Evolutionary conservation across 2,888 invertebrate species (phyloP).

Genomic region (Lottia gigantea): DNA sequence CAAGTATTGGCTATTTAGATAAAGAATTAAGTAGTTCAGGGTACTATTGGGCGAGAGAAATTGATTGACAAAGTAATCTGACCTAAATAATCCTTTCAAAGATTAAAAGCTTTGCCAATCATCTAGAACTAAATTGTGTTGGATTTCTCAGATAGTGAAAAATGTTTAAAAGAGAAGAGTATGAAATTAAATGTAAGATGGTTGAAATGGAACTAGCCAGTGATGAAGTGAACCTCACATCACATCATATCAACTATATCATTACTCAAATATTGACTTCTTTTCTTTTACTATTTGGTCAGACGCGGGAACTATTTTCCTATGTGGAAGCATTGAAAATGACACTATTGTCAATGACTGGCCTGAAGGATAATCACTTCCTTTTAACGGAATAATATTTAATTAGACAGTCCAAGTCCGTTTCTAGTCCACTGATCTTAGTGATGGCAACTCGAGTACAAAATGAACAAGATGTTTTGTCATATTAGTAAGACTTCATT

Average conservation of each 20-base stretch:
- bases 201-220: no score
- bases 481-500: constrained; percentile 8
- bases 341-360: constrained; percentile 3
- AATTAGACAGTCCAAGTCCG: constrained; percentile 1
- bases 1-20: no score
- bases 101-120: no score
- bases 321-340: constrained; percentile 1
- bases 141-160: no score
- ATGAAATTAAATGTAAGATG: no score
- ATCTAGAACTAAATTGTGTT: no score
- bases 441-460: not conserved
- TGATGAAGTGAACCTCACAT: no score
- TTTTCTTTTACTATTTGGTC: not conserved
- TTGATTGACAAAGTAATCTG: no score
- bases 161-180: no score
- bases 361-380: constrained; percentile 9
- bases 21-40: no score
- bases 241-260: not conserved
- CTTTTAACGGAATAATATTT: not conserved
- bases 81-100: no score
- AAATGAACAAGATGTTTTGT: constrained; percentile 7
- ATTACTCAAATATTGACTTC: not conserved
- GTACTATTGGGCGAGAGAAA: no score
- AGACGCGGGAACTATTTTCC: not conserved
- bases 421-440: constrained; percentile 3